A percentile compares a stretch with the other conserved stretches of the same genome.
phyloP scores from a whole-genome alignment of 2,888 invertebrate genomes.

The Polyommatus icarus region DNA sequence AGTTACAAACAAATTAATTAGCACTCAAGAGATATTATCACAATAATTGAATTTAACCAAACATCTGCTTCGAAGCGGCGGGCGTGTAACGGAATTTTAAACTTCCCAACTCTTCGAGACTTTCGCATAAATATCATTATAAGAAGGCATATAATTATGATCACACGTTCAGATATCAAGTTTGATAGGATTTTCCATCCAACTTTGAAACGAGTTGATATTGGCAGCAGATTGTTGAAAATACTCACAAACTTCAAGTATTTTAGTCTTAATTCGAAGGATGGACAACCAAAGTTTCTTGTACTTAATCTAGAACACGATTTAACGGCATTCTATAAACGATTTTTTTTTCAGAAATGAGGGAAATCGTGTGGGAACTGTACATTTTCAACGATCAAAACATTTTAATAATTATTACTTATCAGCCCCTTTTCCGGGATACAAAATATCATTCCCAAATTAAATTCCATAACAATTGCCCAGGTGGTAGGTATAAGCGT shows the following conservation, averaged over 20 bases:
- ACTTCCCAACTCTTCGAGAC: conserved; percentile 31
- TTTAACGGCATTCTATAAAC: no score
- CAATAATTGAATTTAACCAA: conserved; percentile 32
- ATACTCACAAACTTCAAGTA: not conserved
- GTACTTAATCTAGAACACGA: no score
- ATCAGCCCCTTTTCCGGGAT: no score
- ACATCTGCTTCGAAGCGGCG: conserved; percentile 32
- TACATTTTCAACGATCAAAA: no score
- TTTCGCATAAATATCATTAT: conserved; percentile 28
- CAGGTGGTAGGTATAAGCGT: no score
- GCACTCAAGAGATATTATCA: not conserved
- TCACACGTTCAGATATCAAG: conserved; percentile 1
- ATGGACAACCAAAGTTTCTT: not conserved
- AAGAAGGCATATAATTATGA: conserved; percentile 8
- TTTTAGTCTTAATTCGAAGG: not conserved
- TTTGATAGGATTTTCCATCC: not conserved
- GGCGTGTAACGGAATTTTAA: conserved; percentile 34
- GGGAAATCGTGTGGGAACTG: no score
- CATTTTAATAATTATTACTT: no score
- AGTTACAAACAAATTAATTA: not conserved
- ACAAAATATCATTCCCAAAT: no score
- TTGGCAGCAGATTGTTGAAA: not conserved
- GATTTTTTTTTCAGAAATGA: no score
- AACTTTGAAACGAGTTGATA: conserved; percentile 15
- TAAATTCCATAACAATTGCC: no score